phyloP scores from a whole-genome alignment of 2,113 vertebrate species.

The Egretta garzetta region DNA sequence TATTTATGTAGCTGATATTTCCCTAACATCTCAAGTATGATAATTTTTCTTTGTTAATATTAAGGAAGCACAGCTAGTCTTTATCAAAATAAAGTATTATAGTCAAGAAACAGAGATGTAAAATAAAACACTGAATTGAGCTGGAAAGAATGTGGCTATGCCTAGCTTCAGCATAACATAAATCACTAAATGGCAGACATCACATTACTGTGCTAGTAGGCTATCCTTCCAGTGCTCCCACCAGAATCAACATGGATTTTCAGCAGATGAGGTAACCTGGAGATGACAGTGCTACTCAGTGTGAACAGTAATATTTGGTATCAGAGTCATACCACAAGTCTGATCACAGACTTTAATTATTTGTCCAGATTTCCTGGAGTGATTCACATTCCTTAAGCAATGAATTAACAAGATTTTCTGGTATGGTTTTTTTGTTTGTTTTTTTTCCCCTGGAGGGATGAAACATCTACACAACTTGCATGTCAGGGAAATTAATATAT shows the following conservation, averaged over 20 bases:
- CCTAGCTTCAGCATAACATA: background rate
- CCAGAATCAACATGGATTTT: background rate
- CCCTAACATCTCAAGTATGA: background rate
- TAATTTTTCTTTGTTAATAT: background rate
- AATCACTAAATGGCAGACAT: background rate
- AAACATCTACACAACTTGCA: background rate
- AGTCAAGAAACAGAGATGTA: background rate
- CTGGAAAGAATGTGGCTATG: background rate
- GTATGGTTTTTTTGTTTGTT: background rate
- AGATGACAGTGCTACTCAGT: background rate
- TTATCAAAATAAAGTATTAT: background rate
- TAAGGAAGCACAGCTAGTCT: background rate
- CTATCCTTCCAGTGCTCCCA: background rate
- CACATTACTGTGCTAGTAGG: background rate
- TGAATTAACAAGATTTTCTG: background rate
- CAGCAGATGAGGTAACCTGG: background rate
- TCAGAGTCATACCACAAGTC: background rate
- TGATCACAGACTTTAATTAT: fast-evolving
- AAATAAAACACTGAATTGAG: background rate
- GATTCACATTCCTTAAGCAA: background rate
- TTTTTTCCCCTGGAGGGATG: background rate
- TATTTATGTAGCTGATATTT: background rate
- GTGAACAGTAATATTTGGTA: background rate
- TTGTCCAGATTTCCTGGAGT: background rate
- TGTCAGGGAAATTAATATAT: background rate